Percentiles rank a stretch among this genome's conserved stretches.
Evolutionary conservation across 2,113 vertebrate genomes (phyloP).

Genomic region (Chamaetylas fuelleborni): DNA sequence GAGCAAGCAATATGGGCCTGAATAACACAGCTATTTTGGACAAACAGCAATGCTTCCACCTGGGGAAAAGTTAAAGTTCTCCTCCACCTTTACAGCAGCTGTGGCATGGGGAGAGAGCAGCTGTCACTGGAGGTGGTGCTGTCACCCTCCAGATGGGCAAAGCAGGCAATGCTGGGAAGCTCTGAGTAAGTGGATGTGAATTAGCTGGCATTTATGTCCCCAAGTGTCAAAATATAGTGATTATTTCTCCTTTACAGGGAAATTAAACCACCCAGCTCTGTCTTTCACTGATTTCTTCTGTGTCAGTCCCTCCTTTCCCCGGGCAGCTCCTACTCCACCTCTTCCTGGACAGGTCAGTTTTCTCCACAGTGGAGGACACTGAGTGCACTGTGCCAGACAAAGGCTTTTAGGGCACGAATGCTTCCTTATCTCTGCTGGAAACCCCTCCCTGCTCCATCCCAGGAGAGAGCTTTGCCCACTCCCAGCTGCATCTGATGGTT

Average conservation of each 20-base stretch:
- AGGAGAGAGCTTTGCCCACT: not conserved
- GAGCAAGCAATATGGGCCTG: not conserved
- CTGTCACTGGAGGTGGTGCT: not conserved
- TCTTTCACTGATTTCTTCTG: not conserved
- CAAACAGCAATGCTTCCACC: not conserved
- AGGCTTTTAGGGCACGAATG: not conserved
- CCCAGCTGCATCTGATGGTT: conserved; percentile 36
- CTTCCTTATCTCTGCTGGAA: conserved; percentile 26
- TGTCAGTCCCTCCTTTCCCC: not conserved
- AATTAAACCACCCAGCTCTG: not conserved
- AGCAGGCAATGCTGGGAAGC: not conserved
- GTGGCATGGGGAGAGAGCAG: not conserved
- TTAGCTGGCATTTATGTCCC: not conserved
- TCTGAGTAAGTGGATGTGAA: not conserved
- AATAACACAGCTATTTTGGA: not conserved
- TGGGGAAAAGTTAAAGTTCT: not conserved
- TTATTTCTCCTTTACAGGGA: not conserved
- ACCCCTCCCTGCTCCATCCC: not conserved
- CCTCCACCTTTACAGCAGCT: not conserved
- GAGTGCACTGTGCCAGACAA: not conserved
- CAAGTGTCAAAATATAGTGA: not conserved
- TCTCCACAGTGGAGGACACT: not conserved
- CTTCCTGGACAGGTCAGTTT: not conserved
- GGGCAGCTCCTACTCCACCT: not conserved
- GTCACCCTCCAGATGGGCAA: not conserved